Conservation (phyloP, 2,888 invertebrate genomes). For the Himalopsyche japonica region DNA sequence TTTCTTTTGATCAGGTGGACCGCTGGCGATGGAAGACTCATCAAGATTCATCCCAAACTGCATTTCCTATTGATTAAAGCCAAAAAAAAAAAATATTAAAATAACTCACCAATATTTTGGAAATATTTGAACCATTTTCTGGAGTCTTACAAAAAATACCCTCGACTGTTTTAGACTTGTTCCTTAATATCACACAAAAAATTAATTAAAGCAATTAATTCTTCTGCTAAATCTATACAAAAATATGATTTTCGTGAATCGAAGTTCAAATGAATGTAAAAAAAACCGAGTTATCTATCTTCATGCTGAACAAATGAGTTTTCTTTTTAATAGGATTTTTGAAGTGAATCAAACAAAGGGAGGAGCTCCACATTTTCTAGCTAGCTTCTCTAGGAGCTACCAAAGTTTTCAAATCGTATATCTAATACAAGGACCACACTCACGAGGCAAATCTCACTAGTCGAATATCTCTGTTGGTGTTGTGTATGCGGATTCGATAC, state of each 20-base stretch:
- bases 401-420: neutral
- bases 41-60: slow-evolving; percentile 29
- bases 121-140: too few species aligned
- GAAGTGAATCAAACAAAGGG: neutral
- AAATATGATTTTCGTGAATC: too few species aligned
- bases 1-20: slow-evolving; percentile 17
- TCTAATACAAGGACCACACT: neutral
- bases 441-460: slow-evolving; percentile 36
- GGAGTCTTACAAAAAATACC: too few species aligned
- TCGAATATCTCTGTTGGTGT: slow-evolving; percentile 35
- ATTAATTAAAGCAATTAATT: neutral
- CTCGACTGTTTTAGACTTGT: too few species aligned
- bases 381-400: too few species aligned
- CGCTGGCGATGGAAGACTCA: slow-evolving; percentile 15
- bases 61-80: slow-evolving; percentile 37
- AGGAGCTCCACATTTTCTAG: too few species aligned
- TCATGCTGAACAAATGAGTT: too few species aligned
- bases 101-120: too few species aligned
- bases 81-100: too few species aligned
- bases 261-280: too few species aligned
- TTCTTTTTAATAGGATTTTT: neutral
- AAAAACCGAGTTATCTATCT: too few species aligned
- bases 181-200: neutral
- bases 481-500: slow-evolving; percentile 40
- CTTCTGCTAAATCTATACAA: neutral